A percentile compares a stretch with the other conserved stretches of the same genome.
Evolutionary conservation across 92 coral and sea anemone species (phyloP).

Genomic region (Heteractis magnifica): DNA sequence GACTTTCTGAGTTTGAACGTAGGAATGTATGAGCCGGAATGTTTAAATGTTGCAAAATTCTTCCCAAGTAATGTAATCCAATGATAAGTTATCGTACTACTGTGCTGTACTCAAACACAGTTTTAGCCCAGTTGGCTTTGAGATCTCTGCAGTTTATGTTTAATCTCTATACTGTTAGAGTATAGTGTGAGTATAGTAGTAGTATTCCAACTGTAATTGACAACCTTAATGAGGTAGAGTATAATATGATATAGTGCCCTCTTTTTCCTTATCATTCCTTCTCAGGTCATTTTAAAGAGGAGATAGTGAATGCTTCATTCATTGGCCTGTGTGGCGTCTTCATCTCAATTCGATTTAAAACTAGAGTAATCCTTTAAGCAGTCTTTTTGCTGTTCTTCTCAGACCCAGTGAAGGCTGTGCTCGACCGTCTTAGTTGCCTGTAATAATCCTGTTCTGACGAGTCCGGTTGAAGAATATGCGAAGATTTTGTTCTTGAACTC

Average conservation of each 20-base stretch:
- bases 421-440: background rate
- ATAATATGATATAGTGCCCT: conserved; percentile 4
- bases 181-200: background rate
- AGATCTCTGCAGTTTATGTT: background rate
- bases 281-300: conserved; percentile 22
- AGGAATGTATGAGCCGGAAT: background rate
- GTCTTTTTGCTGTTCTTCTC: background rate
- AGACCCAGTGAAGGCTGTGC: background rate
- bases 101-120: background rate
- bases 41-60: background rate
- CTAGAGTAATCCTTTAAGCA: background rate
- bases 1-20: background rate
- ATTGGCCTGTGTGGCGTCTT: background rate
- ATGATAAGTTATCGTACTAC: background rate
- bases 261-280: conserved; percentile 16
- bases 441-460: background rate
- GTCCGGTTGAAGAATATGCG: background rate
- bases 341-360: background rate
- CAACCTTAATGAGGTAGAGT: background rate
- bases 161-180: background rate
- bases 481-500: background rate
- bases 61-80: background rate
- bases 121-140: background rate
- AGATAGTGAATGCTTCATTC: background rate
- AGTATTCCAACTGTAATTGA: background rate